Evolutionary conservation across 2,797 vertebrate genomes (phyloP).

Genomic region (Urophycis tenuis): DNA sequence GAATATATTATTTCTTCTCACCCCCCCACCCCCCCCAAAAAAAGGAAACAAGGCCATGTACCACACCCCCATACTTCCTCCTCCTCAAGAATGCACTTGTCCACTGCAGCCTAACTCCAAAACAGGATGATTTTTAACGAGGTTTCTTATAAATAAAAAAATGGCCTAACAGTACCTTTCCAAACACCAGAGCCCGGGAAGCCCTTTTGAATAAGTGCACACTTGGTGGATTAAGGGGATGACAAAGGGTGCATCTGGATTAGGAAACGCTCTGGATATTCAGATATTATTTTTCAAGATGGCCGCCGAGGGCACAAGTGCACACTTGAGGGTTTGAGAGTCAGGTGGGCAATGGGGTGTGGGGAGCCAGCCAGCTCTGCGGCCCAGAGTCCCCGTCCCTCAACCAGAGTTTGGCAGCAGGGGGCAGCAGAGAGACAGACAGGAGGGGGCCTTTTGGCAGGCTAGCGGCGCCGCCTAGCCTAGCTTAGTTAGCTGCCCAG

Average conservation of each 20-base stretch:
- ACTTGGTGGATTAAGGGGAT: neutral
- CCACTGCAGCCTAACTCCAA: slow-evolving; percentile 20
- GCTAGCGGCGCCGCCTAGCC: slow-evolving; percentile 28
- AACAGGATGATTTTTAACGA: neutral
- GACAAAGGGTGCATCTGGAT: neutral
- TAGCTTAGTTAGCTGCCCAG: slow-evolving; percentile 75
- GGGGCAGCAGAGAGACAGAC: slow-evolving; percentile 32
- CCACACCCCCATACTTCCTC: slow-evolving; percentile 21
- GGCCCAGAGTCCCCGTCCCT: slow-evolving; percentile 38
- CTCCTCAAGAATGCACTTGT: slow-evolving; percentile 5
- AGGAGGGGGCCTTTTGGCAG: slow-evolving; percentile 20
- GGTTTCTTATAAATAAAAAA: neutral
- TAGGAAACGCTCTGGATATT: neutral
- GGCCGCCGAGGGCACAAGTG: slow-evolving; percentile 24
- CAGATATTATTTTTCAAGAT: neutral
- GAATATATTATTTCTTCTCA: slow-evolving; percentile 33
- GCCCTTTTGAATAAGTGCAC: neutral
- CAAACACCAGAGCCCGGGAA: neutral
- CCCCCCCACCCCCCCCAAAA: slow-evolving; percentile 28
- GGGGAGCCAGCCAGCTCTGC: slow-evolving; percentile 29
- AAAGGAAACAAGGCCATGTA: slow-evolving; percentile 22
- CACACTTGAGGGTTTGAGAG: slow-evolving; percentile 36
- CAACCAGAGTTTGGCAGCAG: slow-evolving; percentile 25
- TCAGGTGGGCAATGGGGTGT: slow-evolving; percentile 7
- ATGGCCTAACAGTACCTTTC: neutral